Percentiles rank a stretch among this genome's conserved stretches.
These are phyloP conservation scores for Hafferia zeledoni DNA, from an alignment of 2,797 vertebrate genomes.

Conservation along the genomic window DNA sequence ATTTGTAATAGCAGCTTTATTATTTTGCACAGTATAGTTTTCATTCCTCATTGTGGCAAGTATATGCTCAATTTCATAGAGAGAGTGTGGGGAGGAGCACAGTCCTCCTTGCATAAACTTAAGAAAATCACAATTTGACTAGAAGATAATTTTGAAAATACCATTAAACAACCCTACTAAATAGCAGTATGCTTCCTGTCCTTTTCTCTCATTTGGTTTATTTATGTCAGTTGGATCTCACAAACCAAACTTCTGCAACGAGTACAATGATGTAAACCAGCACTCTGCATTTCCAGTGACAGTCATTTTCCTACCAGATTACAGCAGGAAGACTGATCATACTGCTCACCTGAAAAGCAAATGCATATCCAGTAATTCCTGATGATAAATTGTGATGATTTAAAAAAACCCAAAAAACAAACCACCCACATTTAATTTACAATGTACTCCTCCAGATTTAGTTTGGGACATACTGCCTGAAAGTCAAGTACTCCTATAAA, in stretches of 20 bases:
- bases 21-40: background rate
- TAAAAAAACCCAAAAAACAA: background rate
- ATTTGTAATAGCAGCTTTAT: background rate
- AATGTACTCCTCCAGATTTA: background rate
- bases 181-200: background rate
- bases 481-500: background rate
- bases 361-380: background rate
- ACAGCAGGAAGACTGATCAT: background rate
- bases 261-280: conserved; percentile 10
- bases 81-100: background rate
- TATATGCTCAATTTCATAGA: background rate
- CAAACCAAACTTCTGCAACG: conserved; percentile 24
- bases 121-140: conserved; percentile 10
- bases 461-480: background rate
- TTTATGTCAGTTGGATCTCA: conserved; percentile 6
- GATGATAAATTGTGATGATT: background rate
- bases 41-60: background rate
- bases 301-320: background rate
- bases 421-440: background rate
- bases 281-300: conserved; percentile 10
- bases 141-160: background rate
- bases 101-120: background rate
- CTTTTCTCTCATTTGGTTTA: background rate
- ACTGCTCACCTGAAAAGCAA: conserved; percentile 15
- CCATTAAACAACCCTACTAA: background rate